These are phyloP conservation scores for Drosophila repletoides DNA, from an alignment of 1,140 invertebrate genomes.

Conservation along the genomic window DNA sequence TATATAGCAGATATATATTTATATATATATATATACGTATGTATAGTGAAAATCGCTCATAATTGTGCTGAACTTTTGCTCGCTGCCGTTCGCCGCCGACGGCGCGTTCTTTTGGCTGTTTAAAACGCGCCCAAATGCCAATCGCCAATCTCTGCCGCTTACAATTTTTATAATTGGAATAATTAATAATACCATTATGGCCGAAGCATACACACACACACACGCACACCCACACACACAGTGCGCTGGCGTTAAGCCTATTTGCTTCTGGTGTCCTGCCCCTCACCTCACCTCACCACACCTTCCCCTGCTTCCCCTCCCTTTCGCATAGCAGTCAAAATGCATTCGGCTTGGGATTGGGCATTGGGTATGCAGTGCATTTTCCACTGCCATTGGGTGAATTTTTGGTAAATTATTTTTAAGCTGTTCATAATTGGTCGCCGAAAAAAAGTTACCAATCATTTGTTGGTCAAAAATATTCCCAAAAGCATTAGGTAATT, in stretches of 20 bases:
- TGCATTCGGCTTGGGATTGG: constrained; percentile 34
- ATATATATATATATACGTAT: background rate
- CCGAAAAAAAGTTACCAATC: constrained; percentile 24
- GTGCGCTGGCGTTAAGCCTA: constrained; percentile 73
- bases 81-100: no score
- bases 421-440: constrained; percentile 59
- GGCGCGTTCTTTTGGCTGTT: constrained; percentile 30
- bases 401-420: constrained; percentile 63
- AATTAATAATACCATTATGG: constrained; percentile 82
- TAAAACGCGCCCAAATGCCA: constrained; percentile 59
- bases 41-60: constrained; percentile 52
- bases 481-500: constrained; percentile 11
- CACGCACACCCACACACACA: no score
- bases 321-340: background rate
- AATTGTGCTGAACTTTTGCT: constrained; percentile 67
- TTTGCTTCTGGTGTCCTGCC: constrained; percentile 41
- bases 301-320: no score
- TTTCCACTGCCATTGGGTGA: constrained; percentile 34
- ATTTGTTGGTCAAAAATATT: constrained; percentile 5
- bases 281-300: background rate
- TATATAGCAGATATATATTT: background rate
- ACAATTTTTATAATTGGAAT: constrained; percentile 82
- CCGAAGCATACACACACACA: no score
- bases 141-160: constrained; percentile 70
- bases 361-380: constrained; percentile 7